phyloP scores from a whole-genome alignment of 53 echinoderm and acorn worm species.

The Pentamera pediparva region DNA sequence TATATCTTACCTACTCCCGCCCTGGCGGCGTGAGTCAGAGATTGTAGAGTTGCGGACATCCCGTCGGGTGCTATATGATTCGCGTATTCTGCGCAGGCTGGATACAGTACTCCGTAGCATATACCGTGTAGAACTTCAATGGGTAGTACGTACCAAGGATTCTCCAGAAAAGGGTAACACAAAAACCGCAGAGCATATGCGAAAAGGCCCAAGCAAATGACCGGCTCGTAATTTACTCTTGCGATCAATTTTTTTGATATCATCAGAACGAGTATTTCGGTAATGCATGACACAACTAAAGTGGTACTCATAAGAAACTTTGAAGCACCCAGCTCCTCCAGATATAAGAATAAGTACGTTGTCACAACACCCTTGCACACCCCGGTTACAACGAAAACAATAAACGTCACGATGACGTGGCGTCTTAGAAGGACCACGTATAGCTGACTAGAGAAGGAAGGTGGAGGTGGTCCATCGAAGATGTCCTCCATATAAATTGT shows the following conservation, averaged over 20 bases:
- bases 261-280: conserved; percentile 23
- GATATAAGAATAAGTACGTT: conserved; percentile 31
- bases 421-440: neutral
- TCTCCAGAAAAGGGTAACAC: conserved; percentile 23
- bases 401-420: neutral
- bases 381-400: neutral
- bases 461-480: too few species aligned
- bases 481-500: neutral
- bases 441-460: conserved; percentile 3
- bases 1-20: conserved; percentile 47
- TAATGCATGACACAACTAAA: conserved; percentile 16
- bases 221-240: conserved; percentile 21
- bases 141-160: conserved; percentile 32
- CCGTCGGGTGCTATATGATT: conserved; percentile 44
- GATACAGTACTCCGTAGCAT: conserved; percentile 29
- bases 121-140: conserved; percentile 36
- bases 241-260: conserved; percentile 17
- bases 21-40: conserved; percentile 19
- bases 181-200: conserved; percentile 24
- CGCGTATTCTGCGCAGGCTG: conserved; percentile 33
- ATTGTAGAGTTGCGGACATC: conserved; percentile 38
- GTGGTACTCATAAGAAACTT: conserved; percentile 36
- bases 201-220: conserved; percentile 32
- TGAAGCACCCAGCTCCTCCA: conserved; percentile 28
- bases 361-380: conserved; percentile 13